Evolutionary conservation across 2,797 vertebrate species (phyloP), one percentile per base, ranked within the genome.

Genomic region (Phyllotis vaccarum): DNA sequence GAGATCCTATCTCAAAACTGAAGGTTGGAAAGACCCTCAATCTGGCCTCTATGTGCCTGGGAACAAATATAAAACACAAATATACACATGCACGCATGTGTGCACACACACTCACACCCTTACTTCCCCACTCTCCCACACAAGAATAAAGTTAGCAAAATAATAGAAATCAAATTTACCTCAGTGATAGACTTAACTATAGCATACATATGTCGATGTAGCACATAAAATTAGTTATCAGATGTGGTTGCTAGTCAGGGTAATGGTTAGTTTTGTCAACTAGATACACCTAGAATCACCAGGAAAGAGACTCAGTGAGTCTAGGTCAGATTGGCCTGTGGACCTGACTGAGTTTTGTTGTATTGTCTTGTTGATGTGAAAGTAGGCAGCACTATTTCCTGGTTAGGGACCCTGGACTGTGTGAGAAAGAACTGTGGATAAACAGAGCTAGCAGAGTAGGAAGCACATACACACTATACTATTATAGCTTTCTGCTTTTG

Each of bases 131-230:
- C 66, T 68, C 66, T 11, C n/a, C 66, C n/a, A 70, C 68, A n/a
- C 17, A 37, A 31, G 6, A 91, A 58, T 10, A 81, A 21, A 83
- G 56, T 83, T 78, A 93, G 24, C 62, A 90, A 89, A 94, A 58
- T 64, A 86, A 64, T 78, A 75, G 60, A 89, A 94, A 66, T 22
- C n/a, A 83, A 90, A 88, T 58, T 95, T n/a, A 79, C 5, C 52
- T 85, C 66, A 40, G 86, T 80, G 88, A 43, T 81, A 90, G 40
- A 14, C 56, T 66, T 56, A 83, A 19, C 27, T 83, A 74, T n/a
- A n/a, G 21, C 14, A 43, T 56, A 58, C 46, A 79, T 62, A 89
- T 40, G 16, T 40, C 43, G 46, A 70, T 80, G 11, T 37, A 58
- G 14, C 5, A 64, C 49, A 89, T 81, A 76, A 75, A 75, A 43